Conservation (phyloP, 2,113 vertebrate genomes). For the Nothoprocta perdicaria region DNA sequence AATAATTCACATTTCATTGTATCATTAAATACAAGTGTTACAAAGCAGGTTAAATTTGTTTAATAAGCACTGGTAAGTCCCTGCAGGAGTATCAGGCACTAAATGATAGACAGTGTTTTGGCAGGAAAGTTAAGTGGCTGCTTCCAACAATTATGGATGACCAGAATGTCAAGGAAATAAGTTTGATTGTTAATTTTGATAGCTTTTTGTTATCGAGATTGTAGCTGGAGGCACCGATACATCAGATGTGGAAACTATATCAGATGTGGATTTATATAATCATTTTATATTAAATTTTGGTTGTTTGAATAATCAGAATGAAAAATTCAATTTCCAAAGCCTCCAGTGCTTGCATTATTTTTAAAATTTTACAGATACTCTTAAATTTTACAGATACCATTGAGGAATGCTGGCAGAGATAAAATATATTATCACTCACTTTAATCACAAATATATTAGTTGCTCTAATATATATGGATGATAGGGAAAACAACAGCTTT, state of each 20-base stretch:
- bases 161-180: background rate
- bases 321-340: background rate
- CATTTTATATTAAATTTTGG: background rate
- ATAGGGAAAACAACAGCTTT: background rate
- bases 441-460: background rate
- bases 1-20: slow-evolving; percentile 12
- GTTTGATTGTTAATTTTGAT: slow-evolving; percentile 16
- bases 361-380: background rate
- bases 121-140: slow-evolving; percentile 14
- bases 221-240: background rate
- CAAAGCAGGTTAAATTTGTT: background rate
- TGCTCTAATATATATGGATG: background rate
- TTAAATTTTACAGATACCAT: background rate
- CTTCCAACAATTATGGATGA: slow-evolving; percentile 26
- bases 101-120: slow-evolving; percentile 33
- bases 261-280: background rate
- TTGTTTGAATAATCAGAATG: background rate
- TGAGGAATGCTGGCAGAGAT: background rate
- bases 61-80: slow-evolving; percentile 16
- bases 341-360: background rate
- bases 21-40: background rate
- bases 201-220: background rate
- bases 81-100: slow-evolving; percentile 38
- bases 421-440: background rate
- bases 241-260: background rate